Conservation (phyloP, 2,113 vertebrate genomes). For the Uropsilus gracilis region DNA sequence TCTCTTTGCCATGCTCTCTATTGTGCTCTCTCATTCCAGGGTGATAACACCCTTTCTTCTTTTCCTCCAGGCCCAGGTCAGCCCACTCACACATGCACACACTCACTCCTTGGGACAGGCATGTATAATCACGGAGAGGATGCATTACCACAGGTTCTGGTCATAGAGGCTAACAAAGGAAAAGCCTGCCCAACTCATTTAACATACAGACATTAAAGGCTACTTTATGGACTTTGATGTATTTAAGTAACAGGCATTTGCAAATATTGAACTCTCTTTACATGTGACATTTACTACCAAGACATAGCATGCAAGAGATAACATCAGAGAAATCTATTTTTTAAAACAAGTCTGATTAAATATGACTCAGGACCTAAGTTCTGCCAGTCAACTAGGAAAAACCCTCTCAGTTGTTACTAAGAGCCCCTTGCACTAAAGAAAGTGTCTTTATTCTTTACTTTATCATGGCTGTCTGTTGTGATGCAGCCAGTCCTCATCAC, state of each 20-base stretch:
- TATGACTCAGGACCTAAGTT: not conserved
- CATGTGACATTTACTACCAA: not conserved
- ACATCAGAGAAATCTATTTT: not conserved
- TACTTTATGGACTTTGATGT: not conserved
- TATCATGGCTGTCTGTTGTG: not conserved
- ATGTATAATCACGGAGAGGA: no score
- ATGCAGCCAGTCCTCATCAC: no score
- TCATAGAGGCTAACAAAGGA: no score
- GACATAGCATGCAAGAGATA: not conserved
- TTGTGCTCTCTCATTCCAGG: no score
- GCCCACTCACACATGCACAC: no score
- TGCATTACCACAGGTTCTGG: no score
- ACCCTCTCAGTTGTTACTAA: not conserved
- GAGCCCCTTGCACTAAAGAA: not conserved
- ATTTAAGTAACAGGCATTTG: not conserved
- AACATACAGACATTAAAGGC: not conserved
- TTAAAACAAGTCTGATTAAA: not conserved
- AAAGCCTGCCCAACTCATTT: no score
- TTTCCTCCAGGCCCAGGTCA: no score
- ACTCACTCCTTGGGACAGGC: no score
- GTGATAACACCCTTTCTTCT: no score
- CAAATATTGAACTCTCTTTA: not conserved
- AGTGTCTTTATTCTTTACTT: not conserved
- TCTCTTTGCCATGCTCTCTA: no score
- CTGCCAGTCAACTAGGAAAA: not conserved